A percentile compares a stretch with the other conserved stretches of the same genome.
phyloP scores from a whole-genome alignment of 2,888 invertebrate species.

The Saturnia japonica region DNA sequence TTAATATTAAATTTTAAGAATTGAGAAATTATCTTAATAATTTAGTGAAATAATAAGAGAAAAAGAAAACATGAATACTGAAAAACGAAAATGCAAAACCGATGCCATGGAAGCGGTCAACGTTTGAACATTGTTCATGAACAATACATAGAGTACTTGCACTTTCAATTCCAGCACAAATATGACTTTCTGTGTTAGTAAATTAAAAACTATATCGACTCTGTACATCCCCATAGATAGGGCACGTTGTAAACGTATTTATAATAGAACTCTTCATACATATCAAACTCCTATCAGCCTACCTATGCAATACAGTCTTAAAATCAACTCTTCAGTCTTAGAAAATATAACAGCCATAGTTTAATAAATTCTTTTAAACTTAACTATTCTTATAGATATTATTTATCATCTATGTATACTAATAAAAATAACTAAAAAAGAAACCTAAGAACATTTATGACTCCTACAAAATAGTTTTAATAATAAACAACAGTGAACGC shows the following conservation, averaged over 20 bases:
- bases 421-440: background rate
- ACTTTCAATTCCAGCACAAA: background rate
- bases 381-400: slow-evolving; percentile 15
- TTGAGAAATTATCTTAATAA: too few relatives aligned
- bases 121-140: background rate
- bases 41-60: too few relatives aligned
- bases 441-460: background rate
- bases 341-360: slow-evolving; percentile 22
- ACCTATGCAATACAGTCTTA: slow-evolving; percentile 9
- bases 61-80: too few relatives aligned
- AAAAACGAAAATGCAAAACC: too few relatives aligned
- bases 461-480: background rate
- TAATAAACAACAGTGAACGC: background rate
- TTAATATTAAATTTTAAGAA: too few relatives aligned
- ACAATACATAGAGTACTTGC: background rate
- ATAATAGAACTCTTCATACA: too few relatives aligned
- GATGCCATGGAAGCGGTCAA: too few relatives aligned
- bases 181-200: background rate
- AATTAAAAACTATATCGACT: background rate
- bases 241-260: too few relatives aligned
- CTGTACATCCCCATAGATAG: background rate
- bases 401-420: background rate
- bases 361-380: slow-evolving; percentile 20
- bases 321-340: slow-evolving; percentile 19
- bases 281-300: too few relatives aligned